phyloP scores from a whole-genome alignment of 2,888 invertebrate genomes.

The Bembecia ichneumoniformis region DNA sequence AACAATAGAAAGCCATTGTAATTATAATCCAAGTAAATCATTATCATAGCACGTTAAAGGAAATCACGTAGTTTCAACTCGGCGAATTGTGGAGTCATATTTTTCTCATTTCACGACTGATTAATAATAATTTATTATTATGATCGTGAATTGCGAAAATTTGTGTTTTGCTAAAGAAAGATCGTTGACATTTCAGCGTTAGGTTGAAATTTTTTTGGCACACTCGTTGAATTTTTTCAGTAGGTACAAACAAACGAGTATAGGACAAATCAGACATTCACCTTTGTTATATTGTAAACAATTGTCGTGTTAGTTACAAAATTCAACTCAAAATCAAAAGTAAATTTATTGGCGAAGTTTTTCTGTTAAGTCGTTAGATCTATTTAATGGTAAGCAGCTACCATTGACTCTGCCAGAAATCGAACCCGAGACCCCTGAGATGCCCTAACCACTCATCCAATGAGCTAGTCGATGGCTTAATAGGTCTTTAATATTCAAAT shows the following conservation, averaged over 20 bases:
- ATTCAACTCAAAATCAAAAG: too few species aligned
- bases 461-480: too few species aligned
- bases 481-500: too few species aligned
- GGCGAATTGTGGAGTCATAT: conserved; percentile 34
- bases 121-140: conserved; percentile 15
- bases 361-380: too few species aligned
- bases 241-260: neutral
- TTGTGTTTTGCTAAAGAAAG: conserved; percentile 10
- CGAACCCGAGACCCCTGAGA: too few species aligned
- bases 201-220: neutral
- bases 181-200: conserved; percentile 18
- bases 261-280: conserved; percentile 17
- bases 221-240: neutral
- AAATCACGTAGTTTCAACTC: conserved; percentile 45
- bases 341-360: too few species aligned
- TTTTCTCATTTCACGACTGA: conserved; percentile 26
- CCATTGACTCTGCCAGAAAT: too few species aligned
- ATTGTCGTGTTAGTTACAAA: too few species aligned
- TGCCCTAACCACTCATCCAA: too few species aligned
- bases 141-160: conserved; percentile 13
- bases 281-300: conserved; percentile 17
- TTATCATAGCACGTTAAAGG: conserved; percentile 39
- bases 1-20: conserved; percentile 54
- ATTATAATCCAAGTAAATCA: conserved; percentile 33
- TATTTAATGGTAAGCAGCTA: too few species aligned